Evolutionary conservation across 2,888 invertebrate species (phyloP).

Genomic region (Drosophila cracens): DNA sequence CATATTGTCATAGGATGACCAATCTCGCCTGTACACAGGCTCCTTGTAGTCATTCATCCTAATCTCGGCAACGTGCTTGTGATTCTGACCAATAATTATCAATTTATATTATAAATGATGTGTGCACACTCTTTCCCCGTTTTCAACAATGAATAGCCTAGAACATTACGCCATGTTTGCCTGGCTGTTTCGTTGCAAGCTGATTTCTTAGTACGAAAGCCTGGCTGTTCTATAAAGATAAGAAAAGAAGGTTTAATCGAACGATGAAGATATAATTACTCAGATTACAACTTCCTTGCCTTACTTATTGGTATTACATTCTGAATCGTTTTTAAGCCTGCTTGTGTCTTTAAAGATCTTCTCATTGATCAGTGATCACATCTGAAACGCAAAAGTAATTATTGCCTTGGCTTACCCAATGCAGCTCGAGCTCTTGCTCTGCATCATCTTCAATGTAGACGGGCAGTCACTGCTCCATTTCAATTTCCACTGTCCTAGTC

Average conservation of each 20-base stretch:
- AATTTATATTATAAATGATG: not conserved
- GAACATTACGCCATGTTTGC: no score
- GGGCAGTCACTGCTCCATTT: constrained; percentile 88
- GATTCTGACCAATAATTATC: constrained; percentile 88
- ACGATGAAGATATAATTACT: no score
- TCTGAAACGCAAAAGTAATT: not conserved
- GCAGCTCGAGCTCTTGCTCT: constrained; percentile 86
- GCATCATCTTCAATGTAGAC: constrained; percentile 88
- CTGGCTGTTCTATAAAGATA: no score
- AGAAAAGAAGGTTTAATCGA: no score
- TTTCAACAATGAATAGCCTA: no score
- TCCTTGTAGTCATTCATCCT: constrained; percentile 99
- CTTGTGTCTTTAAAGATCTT: constrained; percentile 78
- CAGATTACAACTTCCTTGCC: no score
- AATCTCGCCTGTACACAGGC: constrained; percentile 1
- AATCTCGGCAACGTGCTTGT: constrained; percentile 96
- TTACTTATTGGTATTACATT: not conserved
- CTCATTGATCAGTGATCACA: constrained; percentile 75
- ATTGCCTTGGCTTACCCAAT: constrained; percentile 87
- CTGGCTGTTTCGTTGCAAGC: no score
- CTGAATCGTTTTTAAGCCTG: not conserved
- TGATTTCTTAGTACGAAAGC: no score
- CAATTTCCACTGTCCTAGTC: not conserved
- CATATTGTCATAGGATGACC: constrained; percentile 88
- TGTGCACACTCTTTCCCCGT: no score